phyloP scores from a whole-genome alignment of 2,888 invertebrate species.

The Imbricaverruca yamaguchii region DNA sequence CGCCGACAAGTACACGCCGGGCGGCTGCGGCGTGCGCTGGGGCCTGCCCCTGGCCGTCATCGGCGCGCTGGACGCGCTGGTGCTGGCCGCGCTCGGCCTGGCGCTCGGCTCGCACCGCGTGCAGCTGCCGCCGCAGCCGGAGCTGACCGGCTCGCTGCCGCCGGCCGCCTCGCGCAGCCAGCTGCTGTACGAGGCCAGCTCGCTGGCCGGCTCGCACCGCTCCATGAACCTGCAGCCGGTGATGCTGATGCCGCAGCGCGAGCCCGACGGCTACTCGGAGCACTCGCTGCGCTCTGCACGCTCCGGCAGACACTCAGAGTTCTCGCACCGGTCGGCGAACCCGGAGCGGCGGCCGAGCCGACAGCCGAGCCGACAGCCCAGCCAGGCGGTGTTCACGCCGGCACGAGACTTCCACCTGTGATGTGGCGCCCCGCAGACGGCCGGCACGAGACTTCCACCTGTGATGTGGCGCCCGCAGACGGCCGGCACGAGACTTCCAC shows the following conservation, averaged over 20 bases:
- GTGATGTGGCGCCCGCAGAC: too few relatives aligned
- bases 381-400: not conserved
- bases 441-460: too few relatives aligned
- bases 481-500: too few relatives aligned
- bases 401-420: not conserved
- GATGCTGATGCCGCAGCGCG: slow-evolving; percentile 63
- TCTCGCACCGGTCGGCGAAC: too few relatives aligned
- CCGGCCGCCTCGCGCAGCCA: not conserved
- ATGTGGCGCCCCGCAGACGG: too few relatives aligned
- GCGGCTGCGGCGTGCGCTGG: slow-evolving; percentile 84
- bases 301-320: slow-evolving; percentile 37
- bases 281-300: slow-evolving; percentile 63
- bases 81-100: slow-evolving; percentile 82
- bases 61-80: slow-evolving; percentile 69
- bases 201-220: slow-evolving; percentile 74
- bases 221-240: slow-evolving; percentile 81
- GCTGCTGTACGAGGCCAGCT: slow-evolving; percentile 59
- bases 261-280: slow-evolving; percentile 67
- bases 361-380: too few relatives aligned
- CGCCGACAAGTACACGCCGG: slow-evolving; percentile 62
- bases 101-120: slow-evolving; percentile 86
- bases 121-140: slow-evolving; percentile 59
- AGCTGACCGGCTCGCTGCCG: slow-evolving; percentile 25
- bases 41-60: slow-evolving; percentile 88
- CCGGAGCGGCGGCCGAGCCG: too few relatives aligned